phyloP scores from a whole-genome alignment of 2,113 vertebrate genomes.

The Myocastor coypus region DNA sequence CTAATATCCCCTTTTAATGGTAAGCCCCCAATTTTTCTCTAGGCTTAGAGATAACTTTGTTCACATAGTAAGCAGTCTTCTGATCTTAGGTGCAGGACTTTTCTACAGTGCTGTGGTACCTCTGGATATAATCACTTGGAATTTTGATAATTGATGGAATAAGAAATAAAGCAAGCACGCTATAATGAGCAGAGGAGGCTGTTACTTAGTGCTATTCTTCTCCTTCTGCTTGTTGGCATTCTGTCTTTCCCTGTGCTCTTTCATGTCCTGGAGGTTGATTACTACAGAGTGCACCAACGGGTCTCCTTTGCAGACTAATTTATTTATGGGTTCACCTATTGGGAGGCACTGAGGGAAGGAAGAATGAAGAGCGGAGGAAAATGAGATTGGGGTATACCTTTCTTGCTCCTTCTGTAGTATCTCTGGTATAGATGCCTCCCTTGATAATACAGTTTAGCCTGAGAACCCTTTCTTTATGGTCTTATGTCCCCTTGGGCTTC shows the following conservation, averaged over 20 bases:
- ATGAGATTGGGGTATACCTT: neutral
- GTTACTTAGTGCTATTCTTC: neutral
- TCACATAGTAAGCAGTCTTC: neutral
- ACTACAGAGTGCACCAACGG: neutral
- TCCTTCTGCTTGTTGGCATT: neutral
- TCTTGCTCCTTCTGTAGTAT: neutral
- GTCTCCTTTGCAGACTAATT: neutral
- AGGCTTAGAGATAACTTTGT: neutral
- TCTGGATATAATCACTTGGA: neutral
- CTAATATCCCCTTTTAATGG: neutral
- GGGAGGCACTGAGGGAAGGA: neutral
- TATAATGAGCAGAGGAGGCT: neutral
- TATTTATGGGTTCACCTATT: neutral
- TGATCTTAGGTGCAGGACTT: neutral
- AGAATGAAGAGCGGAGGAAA: neutral
- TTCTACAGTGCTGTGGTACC: neutral
- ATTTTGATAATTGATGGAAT: neutral
- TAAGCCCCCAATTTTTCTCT: neutral
- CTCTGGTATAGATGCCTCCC: neutral
- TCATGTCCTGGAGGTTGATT: neutral
- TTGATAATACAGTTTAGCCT: neutral
- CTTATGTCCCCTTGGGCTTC: neutral
- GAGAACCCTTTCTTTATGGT: neutral
- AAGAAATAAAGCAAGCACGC: neutral
- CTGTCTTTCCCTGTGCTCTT: neutral